These are phyloP conservation scores for Hycleus cichorii DNA, from an alignment of 1,140 invertebrate genomes.

Conservation along the genomic window DNA sequence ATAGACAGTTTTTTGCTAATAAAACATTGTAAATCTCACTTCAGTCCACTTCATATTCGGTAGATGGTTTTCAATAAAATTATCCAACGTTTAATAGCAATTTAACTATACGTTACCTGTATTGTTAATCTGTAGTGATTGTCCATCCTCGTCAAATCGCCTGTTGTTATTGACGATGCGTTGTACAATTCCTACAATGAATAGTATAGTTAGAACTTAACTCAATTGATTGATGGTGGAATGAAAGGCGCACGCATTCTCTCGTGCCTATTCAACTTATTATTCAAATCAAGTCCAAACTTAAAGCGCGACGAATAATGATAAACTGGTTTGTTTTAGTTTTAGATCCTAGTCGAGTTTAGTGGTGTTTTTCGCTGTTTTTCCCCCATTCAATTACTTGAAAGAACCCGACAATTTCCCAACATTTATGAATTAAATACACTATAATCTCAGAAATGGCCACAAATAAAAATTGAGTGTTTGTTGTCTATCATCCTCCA, in stretches of 20 bases:
- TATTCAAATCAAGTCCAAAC: constrained; percentile 11
- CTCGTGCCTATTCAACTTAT: constrained; percentile 14
- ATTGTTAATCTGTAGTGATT: constrained; percentile 1
- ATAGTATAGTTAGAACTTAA: constrained; percentile 8
- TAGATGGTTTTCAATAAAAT: constrained; percentile 3
- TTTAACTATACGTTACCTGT: constrained; percentile 9
- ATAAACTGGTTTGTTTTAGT: constrained; percentile 14
- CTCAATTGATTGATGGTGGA: constrained; percentile 13
- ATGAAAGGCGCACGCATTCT: constrained; percentile 13
- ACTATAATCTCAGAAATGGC: no score
- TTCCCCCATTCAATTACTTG: no score
- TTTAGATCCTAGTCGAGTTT: constrained; percentile 11
- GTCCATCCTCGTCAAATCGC: constrained; percentile 1
- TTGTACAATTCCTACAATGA: neutral
- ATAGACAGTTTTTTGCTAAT: no score
- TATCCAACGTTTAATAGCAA: constrained; percentile 10
- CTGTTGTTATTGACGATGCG: constrained; percentile 9
- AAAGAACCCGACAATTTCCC: no score
- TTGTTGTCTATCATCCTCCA: no score
- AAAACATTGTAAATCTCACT: no score
- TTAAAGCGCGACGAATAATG: constrained; percentile 15
- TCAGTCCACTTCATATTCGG: no score
- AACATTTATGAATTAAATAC: no score
- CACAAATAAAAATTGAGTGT: no score
- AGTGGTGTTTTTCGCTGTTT: neutral